Percentiles rank a stretch among this genome's conserved stretches.
These are phyloP conservation scores for Crocodylus rhombifer DNA, from an alignment of 2,797 vertebrate genomes.

Conservation along the genomic window DNA sequence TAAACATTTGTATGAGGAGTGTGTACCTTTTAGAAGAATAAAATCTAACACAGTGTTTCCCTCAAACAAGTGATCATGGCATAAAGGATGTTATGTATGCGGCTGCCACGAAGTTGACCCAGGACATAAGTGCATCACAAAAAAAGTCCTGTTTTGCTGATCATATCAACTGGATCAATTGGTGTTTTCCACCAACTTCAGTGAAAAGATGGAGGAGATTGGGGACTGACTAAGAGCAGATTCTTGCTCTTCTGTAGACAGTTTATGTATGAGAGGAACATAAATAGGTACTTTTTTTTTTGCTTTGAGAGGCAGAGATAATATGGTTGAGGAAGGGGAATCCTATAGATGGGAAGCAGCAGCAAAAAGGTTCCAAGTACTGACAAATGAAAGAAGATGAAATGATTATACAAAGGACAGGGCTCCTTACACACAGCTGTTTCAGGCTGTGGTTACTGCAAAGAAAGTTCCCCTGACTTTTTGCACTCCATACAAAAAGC, in stretches of 20 bases:
- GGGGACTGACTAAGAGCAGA: neutral
- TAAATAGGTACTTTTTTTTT: slow-evolving; percentile 4
- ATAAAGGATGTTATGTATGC: neutral
- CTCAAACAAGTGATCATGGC: neutral
- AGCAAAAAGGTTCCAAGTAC: neutral
- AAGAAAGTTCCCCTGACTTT: neutral
- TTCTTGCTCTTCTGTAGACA: neutral
- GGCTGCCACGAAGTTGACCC: neutral
- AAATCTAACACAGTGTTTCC: accelerated
- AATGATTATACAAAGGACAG: neutral
- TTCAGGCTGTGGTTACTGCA: neutral
- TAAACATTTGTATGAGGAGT: neutral
- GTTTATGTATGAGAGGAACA: neutral
- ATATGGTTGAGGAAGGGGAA: neutral
- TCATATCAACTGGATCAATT: neutral
- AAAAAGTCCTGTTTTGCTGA: slow-evolving; percentile 25
- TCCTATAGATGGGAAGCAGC: neutral
- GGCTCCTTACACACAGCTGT: neutral
- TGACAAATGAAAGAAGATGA: neutral
- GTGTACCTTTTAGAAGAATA: neutral
- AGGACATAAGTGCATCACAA: neutral
- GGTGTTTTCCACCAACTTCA: neutral
- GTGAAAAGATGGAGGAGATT: neutral
- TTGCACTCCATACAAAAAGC: too few relatives aligned
- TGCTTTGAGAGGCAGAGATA: neutral